A percentile compares a stretch with the other conserved stretches of the same genome.
These are phyloP conservation scores for Cyaniris semiargus DNA, from an alignment of 2,888 invertebrate genomes.

Conservation along the genomic window DNA sequence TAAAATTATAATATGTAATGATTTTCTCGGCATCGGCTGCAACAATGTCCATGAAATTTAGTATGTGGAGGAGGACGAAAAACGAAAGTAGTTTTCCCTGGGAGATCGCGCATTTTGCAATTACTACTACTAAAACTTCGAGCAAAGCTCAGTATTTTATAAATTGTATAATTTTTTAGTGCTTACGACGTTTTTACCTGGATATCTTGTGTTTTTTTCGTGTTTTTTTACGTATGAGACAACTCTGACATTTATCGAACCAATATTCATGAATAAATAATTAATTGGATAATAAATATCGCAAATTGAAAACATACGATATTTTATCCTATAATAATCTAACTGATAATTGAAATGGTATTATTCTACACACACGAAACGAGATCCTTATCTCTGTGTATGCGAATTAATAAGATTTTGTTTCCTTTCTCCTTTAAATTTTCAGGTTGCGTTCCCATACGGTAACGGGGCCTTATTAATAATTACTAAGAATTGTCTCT, in stretches of 20 bases:
- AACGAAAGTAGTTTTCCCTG: too few relatives aligned
- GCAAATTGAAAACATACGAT: not conserved
- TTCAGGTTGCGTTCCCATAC: not conserved
- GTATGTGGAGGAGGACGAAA: too few relatives aligned
- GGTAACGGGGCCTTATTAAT: too few relatives aligned
- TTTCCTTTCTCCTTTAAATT: not conserved
- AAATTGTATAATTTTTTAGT: not conserved
- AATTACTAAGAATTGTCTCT: too few relatives aligned
- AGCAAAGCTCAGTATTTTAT: not conserved
- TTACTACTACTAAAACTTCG: too few relatives aligned
- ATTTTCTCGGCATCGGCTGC: not conserved
- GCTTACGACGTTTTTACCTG: not conserved
- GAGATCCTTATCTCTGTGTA: not conserved
- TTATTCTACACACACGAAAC: not conserved
- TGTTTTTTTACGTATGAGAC: not conserved
- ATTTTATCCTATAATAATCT: constrained; percentile 8
- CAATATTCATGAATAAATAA: not conserved
- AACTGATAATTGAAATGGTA: not conserved
- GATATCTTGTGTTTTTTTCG: not conserved
- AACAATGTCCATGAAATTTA: not conserved
- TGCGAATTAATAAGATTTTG: not conserved
- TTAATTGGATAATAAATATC: constrained; percentile 9
- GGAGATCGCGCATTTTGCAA: too few relatives aligned
- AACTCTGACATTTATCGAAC: constrained; percentile 14
- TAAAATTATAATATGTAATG: not conserved